Evolutionary conservation across 2,888 invertebrate genomes (phyloP), one percentile per base, ranked within the genome.

Genomic region (Agriotes lineatus): DNA sequence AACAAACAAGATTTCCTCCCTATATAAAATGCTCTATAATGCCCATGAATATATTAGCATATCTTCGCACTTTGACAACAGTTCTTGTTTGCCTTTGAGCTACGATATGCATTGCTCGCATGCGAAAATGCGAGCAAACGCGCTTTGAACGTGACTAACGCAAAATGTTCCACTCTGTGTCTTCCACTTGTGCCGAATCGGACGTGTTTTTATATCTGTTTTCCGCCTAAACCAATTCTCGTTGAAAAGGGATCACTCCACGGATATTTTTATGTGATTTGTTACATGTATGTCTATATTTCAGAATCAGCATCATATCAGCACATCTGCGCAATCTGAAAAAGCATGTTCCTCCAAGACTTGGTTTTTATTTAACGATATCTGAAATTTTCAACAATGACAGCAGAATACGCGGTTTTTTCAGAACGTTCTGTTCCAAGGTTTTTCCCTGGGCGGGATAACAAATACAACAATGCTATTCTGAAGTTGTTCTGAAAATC

Each of bases 1-100:
- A 56, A 67, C 60, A 67, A 67, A 67, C 67, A 67, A 67, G 60
- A 44, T 60, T 67, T 37, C 37, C 67, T 39, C 58, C 50, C 25
- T 18, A 50, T 59, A 65, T 50, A 65, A 52, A 39, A 65, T 22
- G 14, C 33, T 30, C 25, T 57, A 35, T 50, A 65, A 57, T 58
- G 35, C 56, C 65, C 65, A 58, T 58, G 65, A 58, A 65, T 59
- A 59, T 30, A 65, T 65, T 65, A 58, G 50, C 65, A 59, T 59
- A 59, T 65, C 58, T 65, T 59, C 65, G 22, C 58, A 30, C 57
- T 65, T 50, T 65, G 65, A 65, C 58, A 45, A 58, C 39, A 22
- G 48, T 35, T 42, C 16, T 16, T 61, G 50, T 50, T 45, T 61
- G 61, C 37, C 48, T 50, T 25, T 45, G 18, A 50, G 37, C 30